Evolutionary conservation across 92 coral and sea anemone species (phyloP), one percentile per base, ranked within the genome.

Genomic region (Porites rus): DNA sequence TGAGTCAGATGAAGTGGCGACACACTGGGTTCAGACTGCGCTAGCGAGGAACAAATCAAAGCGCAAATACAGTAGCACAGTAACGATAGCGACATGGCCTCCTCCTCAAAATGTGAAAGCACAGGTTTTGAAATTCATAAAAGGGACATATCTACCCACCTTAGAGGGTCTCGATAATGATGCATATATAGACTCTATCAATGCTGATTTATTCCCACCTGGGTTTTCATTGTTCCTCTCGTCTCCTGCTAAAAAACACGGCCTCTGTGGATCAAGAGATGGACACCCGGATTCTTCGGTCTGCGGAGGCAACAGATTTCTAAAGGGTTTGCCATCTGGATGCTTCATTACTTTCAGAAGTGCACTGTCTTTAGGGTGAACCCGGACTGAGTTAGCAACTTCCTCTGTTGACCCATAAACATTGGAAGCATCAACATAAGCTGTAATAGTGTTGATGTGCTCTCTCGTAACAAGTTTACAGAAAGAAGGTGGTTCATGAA

Each of bases 371-470:
- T 28, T 3, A 28, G 31, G 31, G 85, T 51, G 10, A 28, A 28
- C 80, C 8, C 94, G 84, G 18, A 91, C 46, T n/a, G 74, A 63
- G 6, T 85, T 62, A 4, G 82, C 75, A 17, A 65, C 54, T 43
- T 75, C 71, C 0, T 13, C 12, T 18, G 75, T n/a, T 22, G 86
- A 73, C 38, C 96, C 96, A 51, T 93, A 93, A 11, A 93, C 92
- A 38, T 93, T 91, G 0, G 96, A 93, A 0, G 85, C 94, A 62
- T 93, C 96, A 64, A 93, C 79, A 59, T 71, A 91, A 24, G 96
- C 84, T 14, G 94, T 93, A 25, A 93, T 6, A 12, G 69, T 69
- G 68, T 90, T 90, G 24, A 69, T 9, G 21, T 90, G 93, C 20
- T 80, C 90, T n/a, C 93, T 76, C 0, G 76, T 53, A 0, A 19